Conservation (phyloP, 2,113 vertebrate species). For the Pipa parva region DNA sequence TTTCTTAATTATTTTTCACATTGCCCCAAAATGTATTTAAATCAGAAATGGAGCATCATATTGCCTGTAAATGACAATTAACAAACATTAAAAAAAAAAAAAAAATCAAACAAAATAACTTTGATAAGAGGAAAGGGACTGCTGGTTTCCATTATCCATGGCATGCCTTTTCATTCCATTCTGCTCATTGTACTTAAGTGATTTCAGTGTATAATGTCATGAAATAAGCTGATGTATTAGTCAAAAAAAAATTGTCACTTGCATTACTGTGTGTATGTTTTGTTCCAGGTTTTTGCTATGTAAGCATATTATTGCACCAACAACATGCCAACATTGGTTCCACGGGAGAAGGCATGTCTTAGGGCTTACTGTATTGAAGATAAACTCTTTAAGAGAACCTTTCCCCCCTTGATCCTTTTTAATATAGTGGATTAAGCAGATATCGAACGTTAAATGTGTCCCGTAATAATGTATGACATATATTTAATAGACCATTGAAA, state of each 20-base stretch:
- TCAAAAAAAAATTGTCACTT: slow-evolving; percentile 8
- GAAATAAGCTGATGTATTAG: slow-evolving; percentile 5
- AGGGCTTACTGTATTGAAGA: slow-evolving; percentile 21
- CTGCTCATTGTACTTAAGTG: slow-evolving; percentile 15
- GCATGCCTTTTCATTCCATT: slow-evolving; percentile 22
- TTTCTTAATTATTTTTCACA: too few species aligned
- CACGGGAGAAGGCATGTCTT: slow-evolving; percentile 3
- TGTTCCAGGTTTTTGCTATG: slow-evolving; percentile 28
- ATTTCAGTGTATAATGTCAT: slow-evolving; percentile 10
- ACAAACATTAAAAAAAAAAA: too few species aligned
- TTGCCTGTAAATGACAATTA: too few species aligned
- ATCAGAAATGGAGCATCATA: too few species aligned
- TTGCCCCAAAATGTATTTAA: too few species aligned
- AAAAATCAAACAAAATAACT: not conserved
- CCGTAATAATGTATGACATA: too few species aligned
- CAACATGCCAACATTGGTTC: slow-evolving; percentile 28
- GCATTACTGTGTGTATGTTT: slow-evolving; percentile 35
- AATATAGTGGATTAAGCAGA: too few species aligned
- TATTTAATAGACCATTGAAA: too few species aligned
- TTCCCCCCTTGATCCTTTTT: not conserved
- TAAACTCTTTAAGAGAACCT: slow-evolving; percentile 7
- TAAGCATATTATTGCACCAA: slow-evolving; percentile 31
- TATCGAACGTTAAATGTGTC: too few species aligned
- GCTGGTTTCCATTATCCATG: slow-evolving; percentile 13
- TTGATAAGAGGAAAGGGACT: not conserved